Percentiles rank a stretch among this genome's conserved stretches.
These are phyloP conservation scores for Leptinotarsa lineolata DNA, from an alignment of 1,140 invertebrate species.

Conservation along the genomic window DNA sequence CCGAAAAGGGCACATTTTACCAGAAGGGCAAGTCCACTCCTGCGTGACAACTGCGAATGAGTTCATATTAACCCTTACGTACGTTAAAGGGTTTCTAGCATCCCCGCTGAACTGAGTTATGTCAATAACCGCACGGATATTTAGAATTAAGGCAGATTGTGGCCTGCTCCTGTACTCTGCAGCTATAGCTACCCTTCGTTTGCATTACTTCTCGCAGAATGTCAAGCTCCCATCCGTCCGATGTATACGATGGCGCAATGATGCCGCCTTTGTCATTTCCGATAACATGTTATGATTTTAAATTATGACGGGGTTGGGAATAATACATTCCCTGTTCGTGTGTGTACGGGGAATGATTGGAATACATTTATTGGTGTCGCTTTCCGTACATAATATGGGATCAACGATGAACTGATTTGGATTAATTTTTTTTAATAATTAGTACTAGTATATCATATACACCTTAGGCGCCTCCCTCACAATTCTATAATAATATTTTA, in stretches of 20 bases:
- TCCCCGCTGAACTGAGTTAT: constrained; percentile 48
- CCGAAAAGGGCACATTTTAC: no score
- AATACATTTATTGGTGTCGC: no score
- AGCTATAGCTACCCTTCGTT: constrained; percentile 15
- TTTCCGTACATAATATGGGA: no score
- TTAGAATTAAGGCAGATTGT: constrained; percentile 55
- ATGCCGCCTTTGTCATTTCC: neutral
- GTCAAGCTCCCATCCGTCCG: constrained; percentile 5
- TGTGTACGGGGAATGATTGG: no score
- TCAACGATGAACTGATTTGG: no score
- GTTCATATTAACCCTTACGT: constrained; percentile 55
- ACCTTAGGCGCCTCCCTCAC: no score
- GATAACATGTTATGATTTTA: no score
- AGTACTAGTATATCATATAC: no score
- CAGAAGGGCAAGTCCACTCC: neutral
- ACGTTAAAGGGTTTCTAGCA: constrained; percentile 42
- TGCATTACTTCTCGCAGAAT: constrained; percentile 21
- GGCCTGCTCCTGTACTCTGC: constrained; percentile 28
- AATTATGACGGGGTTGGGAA: no score
- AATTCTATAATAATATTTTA: no score
- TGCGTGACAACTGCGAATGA: constrained; percentile 47
- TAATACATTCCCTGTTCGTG: no score
- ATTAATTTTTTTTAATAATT: no score
- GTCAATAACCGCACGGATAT: constrained; percentile 56
- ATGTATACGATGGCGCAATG: neutral